A percentile compares a stretch with the other conserved stretches of the same genome.
Evolutionary conservation across 2,888 invertebrate species (phyloP).

Genomic region (Drosophila mercatorum): DNA sequence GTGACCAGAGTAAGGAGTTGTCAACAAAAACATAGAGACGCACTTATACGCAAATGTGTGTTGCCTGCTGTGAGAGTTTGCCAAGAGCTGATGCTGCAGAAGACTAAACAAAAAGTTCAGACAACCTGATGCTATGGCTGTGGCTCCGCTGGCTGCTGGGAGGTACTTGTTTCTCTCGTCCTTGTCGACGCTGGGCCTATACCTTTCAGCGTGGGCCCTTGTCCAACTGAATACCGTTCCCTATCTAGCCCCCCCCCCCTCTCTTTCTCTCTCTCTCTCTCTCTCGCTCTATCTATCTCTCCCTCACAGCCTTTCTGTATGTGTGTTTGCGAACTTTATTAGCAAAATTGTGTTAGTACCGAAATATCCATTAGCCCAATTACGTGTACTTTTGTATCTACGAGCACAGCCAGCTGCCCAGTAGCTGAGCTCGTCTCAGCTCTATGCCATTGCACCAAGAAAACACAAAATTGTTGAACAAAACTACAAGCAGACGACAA

Average conservation of each 20-base stretch:
- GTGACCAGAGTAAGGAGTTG: slow-evolving; percentile 68
- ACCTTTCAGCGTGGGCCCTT: background rate
- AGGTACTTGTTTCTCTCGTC: slow-evolving; percentile 23
- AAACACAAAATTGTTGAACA: slow-evolving; percentile 42
- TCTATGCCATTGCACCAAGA: slow-evolving; percentile 13
- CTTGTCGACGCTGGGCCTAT: slow-evolving; percentile 16
- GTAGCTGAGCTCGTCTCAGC: slow-evolving; percentile 4
- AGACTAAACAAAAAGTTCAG: slow-evolving; percentile 66
- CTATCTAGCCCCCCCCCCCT: background rate
- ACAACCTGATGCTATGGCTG: slow-evolving; percentile 52
- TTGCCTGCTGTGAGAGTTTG: slow-evolving; percentile 34
- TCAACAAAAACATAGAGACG: slow-evolving; percentile 78
- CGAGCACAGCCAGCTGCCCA: slow-evolving; percentile 22
- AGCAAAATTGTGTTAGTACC: slow-evolving; percentile 80
- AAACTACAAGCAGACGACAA: slow-evolving; percentile 54
- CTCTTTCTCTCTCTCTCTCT: too few relatives aligned
- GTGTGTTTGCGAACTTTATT: slow-evolving; percentile 77
- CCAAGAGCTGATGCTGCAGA: slow-evolving; percentile 28
- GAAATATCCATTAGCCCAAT: slow-evolving; percentile 79
- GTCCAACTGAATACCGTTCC: slow-evolving; percentile 19
- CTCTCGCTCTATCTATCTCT: background rate
- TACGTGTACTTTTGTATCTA: slow-evolving; percentile 77
- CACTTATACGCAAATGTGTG: slow-evolving; percentile 65
- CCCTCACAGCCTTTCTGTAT: slow-evolving; percentile 9
- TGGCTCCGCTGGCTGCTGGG: slow-evolving; percentile 25